A percentile compares a stretch with the other conserved stretches of the same genome.
Evolutionary conservation across 2,888 invertebrate species (phyloP).

Genomic region (Teleogryllus oceanicus): DNA sequence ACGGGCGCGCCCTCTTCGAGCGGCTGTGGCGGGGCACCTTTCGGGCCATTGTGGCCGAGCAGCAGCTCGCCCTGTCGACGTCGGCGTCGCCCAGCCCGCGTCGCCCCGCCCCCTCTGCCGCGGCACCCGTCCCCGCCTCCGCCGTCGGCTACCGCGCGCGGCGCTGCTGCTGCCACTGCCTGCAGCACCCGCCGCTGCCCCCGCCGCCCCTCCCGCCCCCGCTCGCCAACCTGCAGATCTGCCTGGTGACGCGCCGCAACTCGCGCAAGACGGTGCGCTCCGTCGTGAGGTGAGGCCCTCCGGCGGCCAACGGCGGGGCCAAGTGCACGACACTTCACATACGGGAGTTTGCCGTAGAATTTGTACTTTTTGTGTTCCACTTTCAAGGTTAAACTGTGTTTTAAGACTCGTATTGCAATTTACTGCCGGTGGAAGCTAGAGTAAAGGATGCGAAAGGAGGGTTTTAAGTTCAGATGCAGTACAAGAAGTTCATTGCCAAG

Average conservation of each 20-base stretch:
- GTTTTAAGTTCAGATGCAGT: too few relatives aligned
- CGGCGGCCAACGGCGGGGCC: too few relatives aligned
- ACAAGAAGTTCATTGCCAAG: too few relatives aligned
- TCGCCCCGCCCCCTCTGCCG: constrained; percentile 38
- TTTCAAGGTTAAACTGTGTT: too few relatives aligned
- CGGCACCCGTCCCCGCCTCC: neutral
- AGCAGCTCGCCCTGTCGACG: constrained; percentile 38
- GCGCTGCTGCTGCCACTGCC: neutral
- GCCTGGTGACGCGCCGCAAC: constrained; percentile 45
- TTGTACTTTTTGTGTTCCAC: too few relatives aligned
- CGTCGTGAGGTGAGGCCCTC: constrained; percentile 58
- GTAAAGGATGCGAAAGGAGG: too few relatives aligned
- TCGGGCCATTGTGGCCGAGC: constrained; percentile 41
- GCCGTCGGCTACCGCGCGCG: neutral
- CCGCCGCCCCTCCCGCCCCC: constrained; percentile 41
- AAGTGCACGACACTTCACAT: too few relatives aligned
- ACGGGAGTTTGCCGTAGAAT: too few relatives aligned
- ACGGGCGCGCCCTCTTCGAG: constrained; percentile 66
- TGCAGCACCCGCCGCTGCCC: constrained; percentile 37
- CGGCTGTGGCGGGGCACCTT: constrained; percentile 68
- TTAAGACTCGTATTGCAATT: too few relatives aligned
- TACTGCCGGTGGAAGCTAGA: too few relatives aligned
- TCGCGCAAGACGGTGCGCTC: constrained; percentile 60
- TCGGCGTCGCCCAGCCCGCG: constrained; percentile 46
- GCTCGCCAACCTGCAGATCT: constrained; percentile 41